Evolutionary conservation across 2,888 invertebrate genomes (phyloP).

Genomic region (Creontiades dilutus): DNA sequence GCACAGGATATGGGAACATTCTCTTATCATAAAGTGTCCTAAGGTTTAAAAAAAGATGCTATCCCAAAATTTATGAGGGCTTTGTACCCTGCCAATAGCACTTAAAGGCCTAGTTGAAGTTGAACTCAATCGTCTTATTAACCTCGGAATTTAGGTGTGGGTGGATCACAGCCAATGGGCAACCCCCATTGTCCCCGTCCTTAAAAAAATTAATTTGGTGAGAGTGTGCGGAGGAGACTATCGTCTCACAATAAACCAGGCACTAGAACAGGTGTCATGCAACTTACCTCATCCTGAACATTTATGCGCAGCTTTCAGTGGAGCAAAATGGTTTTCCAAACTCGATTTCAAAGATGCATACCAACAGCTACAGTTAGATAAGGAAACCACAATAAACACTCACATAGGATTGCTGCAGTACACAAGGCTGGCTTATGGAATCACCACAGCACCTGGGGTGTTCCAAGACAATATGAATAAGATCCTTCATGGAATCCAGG

Average conservation of each 20-base stretch:
- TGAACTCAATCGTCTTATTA: constrained; percentile 74
- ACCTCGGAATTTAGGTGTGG: constrained; percentile 74
- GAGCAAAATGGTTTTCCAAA: constrained; percentile 77
- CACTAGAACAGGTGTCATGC: constrained; percentile 75
- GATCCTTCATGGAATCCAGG: constrained; percentile 1
- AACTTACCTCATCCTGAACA: constrained; percentile 75
- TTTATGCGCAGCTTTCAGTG: constrained; percentile 75
- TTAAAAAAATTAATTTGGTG: constrained; percentile 77
- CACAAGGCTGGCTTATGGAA: constrained; percentile 76
- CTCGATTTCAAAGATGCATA: constrained; percentile 77
- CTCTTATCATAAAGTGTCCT: too few species aligned
- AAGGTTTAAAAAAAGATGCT: too few species aligned
- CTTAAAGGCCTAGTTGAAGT: constrained; percentile 75
- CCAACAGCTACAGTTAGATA: constrained; percentile 78
- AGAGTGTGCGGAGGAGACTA: constrained; percentile 77
- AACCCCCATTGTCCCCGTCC: constrained; percentile 77
- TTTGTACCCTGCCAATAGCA: constrained; percentile 75
- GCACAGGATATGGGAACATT: too few species aligned
- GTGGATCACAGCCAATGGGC: constrained; percentile 76
- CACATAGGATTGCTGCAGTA: constrained; percentile 77
- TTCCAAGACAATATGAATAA: constrained; percentile 67
- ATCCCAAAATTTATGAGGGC: constrained; percentile 70
- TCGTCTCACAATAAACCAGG: constrained; percentile 77
- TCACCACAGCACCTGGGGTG: constrained; percentile 74
- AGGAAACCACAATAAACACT: constrained; percentile 77